Conservation (phyloP, 2,113 vertebrate species). For the Agelaius tricolor region DNA sequence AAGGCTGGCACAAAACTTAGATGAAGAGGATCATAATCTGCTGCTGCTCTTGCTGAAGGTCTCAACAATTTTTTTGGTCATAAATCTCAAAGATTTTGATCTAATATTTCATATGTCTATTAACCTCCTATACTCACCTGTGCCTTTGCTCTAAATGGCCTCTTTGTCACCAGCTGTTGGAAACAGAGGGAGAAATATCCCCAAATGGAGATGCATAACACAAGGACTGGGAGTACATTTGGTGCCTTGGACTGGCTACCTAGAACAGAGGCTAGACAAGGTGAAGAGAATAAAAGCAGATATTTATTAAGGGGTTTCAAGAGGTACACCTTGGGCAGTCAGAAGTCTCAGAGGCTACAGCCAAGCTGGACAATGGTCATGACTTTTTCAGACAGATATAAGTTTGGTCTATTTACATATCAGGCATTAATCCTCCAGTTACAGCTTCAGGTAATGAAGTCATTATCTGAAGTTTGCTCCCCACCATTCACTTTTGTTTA, state of each 20-base stretch:
- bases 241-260: background rate
- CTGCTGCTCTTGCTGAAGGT: background rate
- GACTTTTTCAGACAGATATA: background rate
- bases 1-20: background rate
- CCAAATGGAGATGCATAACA: background rate
- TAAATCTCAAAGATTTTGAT: background rate
- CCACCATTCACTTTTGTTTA: background rate
- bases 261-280: background rate
- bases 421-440: background rate
- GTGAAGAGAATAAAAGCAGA: background rate
- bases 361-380: rapidly evolving
- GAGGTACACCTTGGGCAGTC: background rate
- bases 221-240: background rate
- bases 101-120: background rate
- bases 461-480: background rate
- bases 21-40: background rate
- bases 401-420: background rate
- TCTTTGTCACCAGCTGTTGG: background rate
- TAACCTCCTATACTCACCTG: background rate
- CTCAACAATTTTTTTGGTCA: background rate
- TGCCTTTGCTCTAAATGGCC: background rate
- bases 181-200: background rate
- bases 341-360: background rate
- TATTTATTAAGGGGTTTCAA: background rate
- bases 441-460: background rate